These are phyloP conservation scores for Passerina amoena DNA, from an alignment of 2,113 vertebrate species.

Conservation along the genomic window DNA sequence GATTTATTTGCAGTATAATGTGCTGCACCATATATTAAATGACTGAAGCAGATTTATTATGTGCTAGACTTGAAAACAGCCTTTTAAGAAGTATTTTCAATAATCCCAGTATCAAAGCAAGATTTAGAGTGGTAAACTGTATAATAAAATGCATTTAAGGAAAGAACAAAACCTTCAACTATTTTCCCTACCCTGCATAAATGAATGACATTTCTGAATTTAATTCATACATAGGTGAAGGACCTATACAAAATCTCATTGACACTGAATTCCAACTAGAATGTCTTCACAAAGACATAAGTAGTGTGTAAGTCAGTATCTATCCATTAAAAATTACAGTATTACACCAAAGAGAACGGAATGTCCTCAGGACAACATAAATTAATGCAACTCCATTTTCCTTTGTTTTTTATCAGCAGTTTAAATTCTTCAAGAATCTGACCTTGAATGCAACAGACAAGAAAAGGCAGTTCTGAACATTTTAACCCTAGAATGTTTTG, in stretches of 20 bases:
- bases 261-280: neutral
- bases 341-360: neutral
- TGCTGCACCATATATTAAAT: neutral
- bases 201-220: neutral
- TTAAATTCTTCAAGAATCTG: neutral
- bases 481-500: neutral
- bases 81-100: neutral
- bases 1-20: constrained; percentile 3
- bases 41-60: neutral
- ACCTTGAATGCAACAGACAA: neutral
- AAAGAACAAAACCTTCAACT: neutral
- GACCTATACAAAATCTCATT: neutral
- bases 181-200: neutral
- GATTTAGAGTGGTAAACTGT: neutral
- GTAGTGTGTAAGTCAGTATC: neutral
- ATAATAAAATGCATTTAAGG: neutral
- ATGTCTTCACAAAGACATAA: neutral
- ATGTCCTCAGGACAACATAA: neutral
- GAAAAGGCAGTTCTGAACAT: neutral
- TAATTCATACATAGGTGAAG: neutral
- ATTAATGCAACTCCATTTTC: neutral
- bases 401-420: neutral
- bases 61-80: neutral
- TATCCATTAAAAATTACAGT: neutral
- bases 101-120: neutral